Evolutionary conservation across 2,888 invertebrate genomes (phyloP).

Genomic region (Standfussiana lucernea): DNA sequence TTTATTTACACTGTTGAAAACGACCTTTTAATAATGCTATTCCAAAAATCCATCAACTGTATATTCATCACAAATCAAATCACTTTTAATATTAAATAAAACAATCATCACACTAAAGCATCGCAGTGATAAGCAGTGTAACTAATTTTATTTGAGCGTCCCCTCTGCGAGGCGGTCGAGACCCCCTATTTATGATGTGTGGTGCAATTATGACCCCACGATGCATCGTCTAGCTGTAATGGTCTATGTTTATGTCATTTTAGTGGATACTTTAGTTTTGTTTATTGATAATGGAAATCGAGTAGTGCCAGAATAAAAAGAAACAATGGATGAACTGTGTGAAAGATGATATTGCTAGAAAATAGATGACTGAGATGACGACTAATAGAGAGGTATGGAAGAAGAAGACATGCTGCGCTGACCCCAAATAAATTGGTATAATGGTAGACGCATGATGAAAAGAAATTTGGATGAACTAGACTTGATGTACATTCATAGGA

Average conservation of each 20-base stretch:
- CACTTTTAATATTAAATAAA: slow-evolving; percentile 31
- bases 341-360: neutral
- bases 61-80: slow-evolving; percentile 17
- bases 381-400: neutral
- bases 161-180: slow-evolving; percentile 59
- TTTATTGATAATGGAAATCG: neutral
- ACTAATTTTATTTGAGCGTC: slow-evolving; percentile 80
- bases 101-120: slow-evolving; percentile 55
- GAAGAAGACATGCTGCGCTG: neutral
- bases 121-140: slow-evolving; percentile 69
- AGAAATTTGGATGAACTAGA: neutral
- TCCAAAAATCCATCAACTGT: neutral
- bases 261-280: slow-evolving; percentile 36
- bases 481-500: neutral
- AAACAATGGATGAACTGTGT: neutral
- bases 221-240: slow-evolving; percentile 27
- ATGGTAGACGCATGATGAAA: neutral
- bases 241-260: slow-evolving; percentile 51
- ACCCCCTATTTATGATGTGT: slow-evolving; percentile 72
- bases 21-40: neutral
- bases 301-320: neutral
- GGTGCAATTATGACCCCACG: slow-evolving; percentile 69
- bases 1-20: neutral
- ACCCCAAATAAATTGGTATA: neutral
- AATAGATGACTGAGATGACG: neutral